Evolutionary conservation across 2,797 vertebrate genomes (phyloP).

Genomic region (Arrhamphus sclerolepis): DNA sequence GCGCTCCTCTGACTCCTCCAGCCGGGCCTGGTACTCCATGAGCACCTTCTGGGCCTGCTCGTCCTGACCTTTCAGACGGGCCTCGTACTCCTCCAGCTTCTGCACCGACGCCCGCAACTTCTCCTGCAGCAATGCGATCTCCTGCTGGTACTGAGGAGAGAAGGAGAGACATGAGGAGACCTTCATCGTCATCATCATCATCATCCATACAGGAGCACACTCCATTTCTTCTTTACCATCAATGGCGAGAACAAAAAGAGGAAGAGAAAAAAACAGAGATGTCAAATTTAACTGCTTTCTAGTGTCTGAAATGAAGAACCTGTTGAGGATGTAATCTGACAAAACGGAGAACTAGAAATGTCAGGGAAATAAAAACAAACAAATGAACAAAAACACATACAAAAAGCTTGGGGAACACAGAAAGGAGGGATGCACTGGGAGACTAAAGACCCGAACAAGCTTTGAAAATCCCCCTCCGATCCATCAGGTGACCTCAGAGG

Average conservation of each 20-base stretch:
- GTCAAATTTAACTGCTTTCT: too few relatives aligned
- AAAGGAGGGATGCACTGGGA: too few relatives aligned
- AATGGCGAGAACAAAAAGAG: constrained; percentile 13
- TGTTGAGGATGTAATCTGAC: too few relatives aligned
- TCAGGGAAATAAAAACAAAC: too few relatives aligned
- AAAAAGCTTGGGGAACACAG: too few relatives aligned
- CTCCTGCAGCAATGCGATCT: constrained; percentile 93
- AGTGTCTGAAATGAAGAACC: too few relatives aligned
- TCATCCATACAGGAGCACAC: constrained; percentile 18
- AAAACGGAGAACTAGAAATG: too few relatives aligned
- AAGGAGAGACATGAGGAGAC: constrained; percentile 4
- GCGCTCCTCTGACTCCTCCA: constrained; percentile 96
- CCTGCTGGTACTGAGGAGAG: constrained; percentile 87
- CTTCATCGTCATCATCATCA: constrained; percentile 18
- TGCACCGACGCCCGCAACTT: constrained; percentile 92
- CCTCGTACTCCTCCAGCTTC: constrained; percentile 96
- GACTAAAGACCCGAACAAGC: too few relatives aligned
- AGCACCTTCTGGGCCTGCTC: constrained; percentile 95
- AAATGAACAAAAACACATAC: too few relatives aligned
- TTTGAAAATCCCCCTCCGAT: too few relatives aligned
- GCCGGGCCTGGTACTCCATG: constrained; percentile 95
- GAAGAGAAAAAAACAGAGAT: too few relatives aligned
- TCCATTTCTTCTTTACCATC: constrained; percentile 16
- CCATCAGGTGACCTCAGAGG: too few relatives aligned
- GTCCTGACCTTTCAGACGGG: constrained; percentile 93